A percentile compares a stretch with the other conserved stretches of the same genome.
phyloP scores from a whole-genome alignment of 2,888 invertebrate genomes.

The Drosophila prostipennis region DNA sequence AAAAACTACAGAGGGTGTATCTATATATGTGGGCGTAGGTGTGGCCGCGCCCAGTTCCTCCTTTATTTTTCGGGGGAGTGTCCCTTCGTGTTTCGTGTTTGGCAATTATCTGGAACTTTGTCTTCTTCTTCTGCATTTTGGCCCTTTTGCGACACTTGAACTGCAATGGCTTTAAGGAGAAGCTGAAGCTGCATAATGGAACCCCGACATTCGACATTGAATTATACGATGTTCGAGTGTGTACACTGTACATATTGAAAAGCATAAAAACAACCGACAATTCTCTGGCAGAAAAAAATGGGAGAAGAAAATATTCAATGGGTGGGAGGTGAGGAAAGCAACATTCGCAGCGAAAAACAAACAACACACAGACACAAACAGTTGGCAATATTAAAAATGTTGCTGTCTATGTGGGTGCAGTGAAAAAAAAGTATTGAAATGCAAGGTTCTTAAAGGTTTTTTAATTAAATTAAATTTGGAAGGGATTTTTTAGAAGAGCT shows the following conservation, averaged over 20 bases:
- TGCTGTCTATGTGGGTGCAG: conserved; percentile 22
- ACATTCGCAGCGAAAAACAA: conserved; percentile 30
- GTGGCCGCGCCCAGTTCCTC: conserved; percentile 54
- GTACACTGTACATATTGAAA: conserved; percentile 51
- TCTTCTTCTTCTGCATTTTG: conserved; percentile 4
- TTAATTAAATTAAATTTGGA: background rate
- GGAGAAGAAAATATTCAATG: conserved; percentile 6
- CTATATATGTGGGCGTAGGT: conserved; percentile 67
- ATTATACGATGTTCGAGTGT: conserved; percentile 55
- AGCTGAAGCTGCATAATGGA: conserved; percentile 41
- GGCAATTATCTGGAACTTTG: conserved; percentile 45
- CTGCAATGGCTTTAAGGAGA: conserved; percentile 16
- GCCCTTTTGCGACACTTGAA: conserved; percentile 39
- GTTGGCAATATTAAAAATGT: conserved; percentile 69
- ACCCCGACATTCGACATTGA: conserved; percentile 54
- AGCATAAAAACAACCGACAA: conserved; percentile 49
- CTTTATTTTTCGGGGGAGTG: conserved; percentile 9
- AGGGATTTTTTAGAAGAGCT: too few species aligned
- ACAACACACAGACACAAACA: conserved; percentile 12
- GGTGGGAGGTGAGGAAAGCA: background rate
- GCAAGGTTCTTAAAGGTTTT: background rate
- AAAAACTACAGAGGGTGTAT: conserved; percentile 4
- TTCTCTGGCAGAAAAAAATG: conserved; percentile 4
- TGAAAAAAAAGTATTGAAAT: background rate
- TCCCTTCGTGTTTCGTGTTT: conserved; percentile 38